These are phyloP conservation scores for Prionace glauca DNA, from an alignment of 2,797 vertebrate genomes.

Conservation along the genomic window DNA sequence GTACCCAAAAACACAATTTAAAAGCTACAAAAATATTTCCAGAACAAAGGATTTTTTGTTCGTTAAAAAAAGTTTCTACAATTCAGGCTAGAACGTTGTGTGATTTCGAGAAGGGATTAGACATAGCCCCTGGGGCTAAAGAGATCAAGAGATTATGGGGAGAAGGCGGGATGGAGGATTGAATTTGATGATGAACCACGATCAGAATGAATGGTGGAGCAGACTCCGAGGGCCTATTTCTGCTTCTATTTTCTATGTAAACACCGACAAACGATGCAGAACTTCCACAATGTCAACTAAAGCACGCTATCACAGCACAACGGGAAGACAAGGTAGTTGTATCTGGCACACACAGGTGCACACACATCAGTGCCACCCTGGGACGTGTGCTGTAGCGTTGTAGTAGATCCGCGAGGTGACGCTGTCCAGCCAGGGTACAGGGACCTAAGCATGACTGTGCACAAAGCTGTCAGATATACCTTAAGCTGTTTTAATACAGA, in stretches of 20 bases:
- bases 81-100: too few species aligned
- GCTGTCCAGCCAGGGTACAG: slow-evolving; percentile 23
- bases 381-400: neutral
- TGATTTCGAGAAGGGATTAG: too few species aligned
- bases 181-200: too few species aligned
- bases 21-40: neutral
- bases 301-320: neutral
- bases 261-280: neutral
- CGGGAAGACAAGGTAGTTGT: neutral
- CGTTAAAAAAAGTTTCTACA: neutral
- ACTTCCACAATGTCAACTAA: neutral
- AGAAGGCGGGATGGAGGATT: too few species aligned
- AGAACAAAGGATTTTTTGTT: neutral
- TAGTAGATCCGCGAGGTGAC: neutral
- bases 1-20: neutral
- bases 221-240: too few species aligned
- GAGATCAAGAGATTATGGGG: too few species aligned
- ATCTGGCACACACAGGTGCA: neutral
- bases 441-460: neutral
- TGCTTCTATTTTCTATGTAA: too few species aligned
- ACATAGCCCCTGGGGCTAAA: too few species aligned
- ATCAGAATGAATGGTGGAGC: too few species aligned
- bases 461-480: neutral
- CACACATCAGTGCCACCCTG: too few species aligned
- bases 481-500: neutral